phyloP scores from a whole-genome alignment of 2,888 invertebrate species.

The Lasioglossum malachurum region DNA sequence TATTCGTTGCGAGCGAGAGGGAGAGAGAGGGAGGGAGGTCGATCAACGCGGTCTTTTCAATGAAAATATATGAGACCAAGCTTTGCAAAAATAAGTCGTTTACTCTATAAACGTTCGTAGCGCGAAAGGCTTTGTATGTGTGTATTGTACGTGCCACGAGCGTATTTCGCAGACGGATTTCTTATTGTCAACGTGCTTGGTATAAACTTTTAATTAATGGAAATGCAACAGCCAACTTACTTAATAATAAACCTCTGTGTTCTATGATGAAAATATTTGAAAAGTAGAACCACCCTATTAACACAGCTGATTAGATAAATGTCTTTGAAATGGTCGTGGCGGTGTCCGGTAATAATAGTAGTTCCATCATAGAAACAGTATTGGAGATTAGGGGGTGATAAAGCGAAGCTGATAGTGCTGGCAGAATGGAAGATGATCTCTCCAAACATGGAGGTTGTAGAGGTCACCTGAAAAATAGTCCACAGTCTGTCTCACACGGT shows the following conservation, averaged over 20 bases:
- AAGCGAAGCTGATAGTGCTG: not conserved
- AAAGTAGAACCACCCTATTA: not conserved
- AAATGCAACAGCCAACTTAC: not conserved
- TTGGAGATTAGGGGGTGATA: not conserved
- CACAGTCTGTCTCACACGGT: not conserved
- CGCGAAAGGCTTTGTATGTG: not conserved
- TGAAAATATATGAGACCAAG: not conserved
- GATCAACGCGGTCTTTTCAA: conserved; percentile 4
- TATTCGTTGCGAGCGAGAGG: conserved; percentile 1
- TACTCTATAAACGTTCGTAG: not conserved
- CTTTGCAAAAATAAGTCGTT: not conserved
- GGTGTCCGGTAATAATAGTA: not conserved
- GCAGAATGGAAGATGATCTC: not conserved
- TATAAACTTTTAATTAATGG: no score
- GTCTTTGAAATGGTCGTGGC: not conserved
- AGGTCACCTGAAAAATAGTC: not conserved
- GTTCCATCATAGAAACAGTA: not conserved
- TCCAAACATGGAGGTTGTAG: not conserved
- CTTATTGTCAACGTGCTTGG: not conserved
- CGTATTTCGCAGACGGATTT: not conserved
- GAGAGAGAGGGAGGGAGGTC: not conserved
- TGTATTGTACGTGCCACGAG: not conserved
- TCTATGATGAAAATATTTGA: no score
- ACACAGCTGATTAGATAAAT: not conserved
- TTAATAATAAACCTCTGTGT: no score